phyloP scores from a whole-genome alignment of 2,113 vertebrate genomes.

The Ictalurus furcatus region DNA sequence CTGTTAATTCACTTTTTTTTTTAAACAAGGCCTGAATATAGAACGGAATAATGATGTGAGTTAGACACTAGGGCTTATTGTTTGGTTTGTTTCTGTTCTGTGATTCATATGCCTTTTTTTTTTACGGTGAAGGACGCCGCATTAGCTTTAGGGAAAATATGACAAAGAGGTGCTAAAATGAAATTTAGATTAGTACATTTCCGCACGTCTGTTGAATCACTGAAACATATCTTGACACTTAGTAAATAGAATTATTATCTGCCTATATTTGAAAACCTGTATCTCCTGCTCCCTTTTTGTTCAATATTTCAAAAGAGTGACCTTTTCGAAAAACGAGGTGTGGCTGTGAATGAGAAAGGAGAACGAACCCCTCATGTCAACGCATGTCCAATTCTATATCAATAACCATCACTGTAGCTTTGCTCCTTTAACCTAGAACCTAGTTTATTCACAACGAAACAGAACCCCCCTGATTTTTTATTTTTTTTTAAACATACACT shows the following conservation, averaged over 20 bases:
- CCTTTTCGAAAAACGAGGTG: conserved; percentile 23
- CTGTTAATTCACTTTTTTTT: background rate
- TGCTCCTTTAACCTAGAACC: conserved; percentile 29
- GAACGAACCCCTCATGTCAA: conserved; percentile 36
- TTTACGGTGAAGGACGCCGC: background rate
- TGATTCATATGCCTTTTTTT: background rate
- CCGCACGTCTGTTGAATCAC: background rate
- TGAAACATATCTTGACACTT: background rate
- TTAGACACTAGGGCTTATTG: background rate
- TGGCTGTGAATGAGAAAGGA: conserved; percentile 35
- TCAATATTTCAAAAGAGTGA: background rate
- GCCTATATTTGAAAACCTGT: background rate
- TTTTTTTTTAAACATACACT: conserved; percentile 46
- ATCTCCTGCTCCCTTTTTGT: background rate
- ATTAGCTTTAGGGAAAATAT: background rate
- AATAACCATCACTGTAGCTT: conserved; percentile 22
- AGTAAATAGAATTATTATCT: background rate
- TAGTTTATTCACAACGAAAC: conserved; percentile 39
- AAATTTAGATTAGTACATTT: background rate
- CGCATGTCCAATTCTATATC: conserved; percentile 19
- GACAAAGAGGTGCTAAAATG: background rate
- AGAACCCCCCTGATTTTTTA: background rate
- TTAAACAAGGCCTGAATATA: background rate
- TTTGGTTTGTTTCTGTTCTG: background rate
- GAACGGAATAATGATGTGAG: background rate